Evolutionary conservation across 64 coral and sea anemone genomes (phyloP).

Genomic region (Pocillopora verrucosa): DNA sequence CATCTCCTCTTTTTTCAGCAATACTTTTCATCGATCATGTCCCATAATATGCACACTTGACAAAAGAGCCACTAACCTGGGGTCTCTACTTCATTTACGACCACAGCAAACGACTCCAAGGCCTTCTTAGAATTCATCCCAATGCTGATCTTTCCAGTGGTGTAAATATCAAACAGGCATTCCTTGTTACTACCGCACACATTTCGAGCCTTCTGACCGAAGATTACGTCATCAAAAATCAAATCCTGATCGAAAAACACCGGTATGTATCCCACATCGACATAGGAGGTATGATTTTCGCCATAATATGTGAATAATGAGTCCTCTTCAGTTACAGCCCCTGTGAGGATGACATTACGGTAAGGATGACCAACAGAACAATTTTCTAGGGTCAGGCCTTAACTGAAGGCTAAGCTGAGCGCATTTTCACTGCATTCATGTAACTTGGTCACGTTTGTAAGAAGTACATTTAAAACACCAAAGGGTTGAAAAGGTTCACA

Average conservation of each 20-base stretch:
- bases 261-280: conserved; percentile 29
- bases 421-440: no score
- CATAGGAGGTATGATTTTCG: conserved; percentile 21
- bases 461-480: no score
- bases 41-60: no score
- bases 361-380: background rate
- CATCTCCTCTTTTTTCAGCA: background rate
- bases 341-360: background rate
- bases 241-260: conserved; percentile 37
- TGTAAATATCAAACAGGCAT: conserved; percentile 62
- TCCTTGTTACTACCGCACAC: conserved; percentile 56
- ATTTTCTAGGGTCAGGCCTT: background rate
- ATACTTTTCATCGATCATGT: background rate
- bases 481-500: no score
- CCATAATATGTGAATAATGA: conserved; percentile 72
- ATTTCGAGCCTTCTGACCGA: conserved; percentile 29
- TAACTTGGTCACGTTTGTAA: no score
- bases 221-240: conserved; percentile 21
- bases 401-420: background rate
- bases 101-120: background rate
- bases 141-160: conserved; percentile 53
- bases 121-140: conserved; percentile 56
- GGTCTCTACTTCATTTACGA: conserved; percentile 16
- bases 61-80: background rate
- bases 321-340: conserved; percentile 22